Base-by-base conservation (phyloP, 2,888 invertebrate species). In the Choreutis nemorana region DNA sequence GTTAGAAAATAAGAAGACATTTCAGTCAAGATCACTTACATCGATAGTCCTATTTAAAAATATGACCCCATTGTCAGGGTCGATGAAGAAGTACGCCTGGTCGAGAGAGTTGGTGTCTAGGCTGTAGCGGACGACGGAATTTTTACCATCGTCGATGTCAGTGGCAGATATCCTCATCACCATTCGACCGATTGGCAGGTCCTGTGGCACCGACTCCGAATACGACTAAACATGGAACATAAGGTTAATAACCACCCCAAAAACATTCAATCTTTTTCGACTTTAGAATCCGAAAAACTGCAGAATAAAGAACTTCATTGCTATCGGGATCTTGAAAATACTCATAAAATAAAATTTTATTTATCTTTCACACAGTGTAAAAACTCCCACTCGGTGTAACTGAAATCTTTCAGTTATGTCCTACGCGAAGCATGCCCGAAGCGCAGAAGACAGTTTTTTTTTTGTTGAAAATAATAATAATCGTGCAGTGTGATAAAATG, bases 161-260 rank as follows among this genome's bases (percentile, higher is more conserved):
- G 93, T 94, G 9, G 95, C 94, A 34, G 94, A 93, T 58, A 95
- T 90, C 57, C 91, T 83, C 89, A 93, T 91, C 37, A 94, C 91
- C 56, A 90, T 89, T 31, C 83, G 77, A 9, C 83, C 85, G 35
- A 84, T 82, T 34, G 81, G 78, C 45, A 87, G 81, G 67, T 94
- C 93, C 80, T 90, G 89, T 30, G 92, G 90, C 44, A 94, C 89
- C 36, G 89, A 89, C 66, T 91, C 91, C 53, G 75, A 72, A 60
- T 80, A 79, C 28, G 77, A 72, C 79, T 80, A 67, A 48, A 46
- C 42, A 53, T 39, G 49, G 35, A 52, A 45, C 42, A 37, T 36
- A 39, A 22, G 22, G 5, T 36, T 39, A 11, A 10, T 11, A 28
- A 21, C n/a, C n/a, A n/a, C n/a, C 3, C 9, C 16, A 27, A 27